Evolutionary conservation across 2,797 vertebrate genomes (phyloP).

Genomic region (Danio choprae): DNA sequence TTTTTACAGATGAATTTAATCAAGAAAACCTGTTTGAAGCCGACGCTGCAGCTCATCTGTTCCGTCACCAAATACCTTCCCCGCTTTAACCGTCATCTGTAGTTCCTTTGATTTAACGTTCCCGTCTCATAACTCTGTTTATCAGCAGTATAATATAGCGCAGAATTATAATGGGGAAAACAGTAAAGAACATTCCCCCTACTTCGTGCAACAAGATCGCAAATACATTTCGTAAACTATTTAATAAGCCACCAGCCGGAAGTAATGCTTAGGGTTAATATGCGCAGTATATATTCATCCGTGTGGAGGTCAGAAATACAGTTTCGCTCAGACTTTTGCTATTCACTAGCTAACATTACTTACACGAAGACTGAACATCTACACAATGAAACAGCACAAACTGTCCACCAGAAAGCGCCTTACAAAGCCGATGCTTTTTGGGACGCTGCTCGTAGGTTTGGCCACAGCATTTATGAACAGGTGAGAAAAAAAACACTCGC

Average conservation of each 20-base stretch:
- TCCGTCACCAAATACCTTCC: constrained; percentile 30
- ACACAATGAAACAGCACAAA: constrained; percentile 70
- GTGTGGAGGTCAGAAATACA: neutral
- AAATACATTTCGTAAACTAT: neutral
- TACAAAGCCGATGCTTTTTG: constrained; percentile 77
- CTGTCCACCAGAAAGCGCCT: constrained; percentile 72
- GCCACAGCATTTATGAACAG: constrained; percentile 75
- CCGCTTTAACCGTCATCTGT: too few species aligned
- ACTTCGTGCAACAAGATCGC: neutral
- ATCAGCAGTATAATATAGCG: too few species aligned
- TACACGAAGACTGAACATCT: neutral
- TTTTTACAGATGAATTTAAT: neutral
- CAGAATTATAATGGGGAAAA: too few species aligned
- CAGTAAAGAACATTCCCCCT: neutral
- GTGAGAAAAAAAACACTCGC: constrained; percentile 59
- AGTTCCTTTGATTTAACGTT: neutral
- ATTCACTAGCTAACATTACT: neutral
- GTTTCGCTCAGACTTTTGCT: neutral
- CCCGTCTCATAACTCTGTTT: neutral
- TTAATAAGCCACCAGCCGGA: constrained; percentile 58
- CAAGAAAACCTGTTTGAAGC: neutral
- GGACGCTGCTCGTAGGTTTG: constrained; percentile 70
- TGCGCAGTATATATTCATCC: constrained; percentile 18
- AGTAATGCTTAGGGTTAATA: constrained; percentile 50
- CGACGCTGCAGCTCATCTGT: neutral